Percentiles rank a stretch among this genome's conserved stretches.
Evolutionary conservation across 2,797 vertebrate species (phyloP).

Genomic region (Vultur gryphus): DNA sequence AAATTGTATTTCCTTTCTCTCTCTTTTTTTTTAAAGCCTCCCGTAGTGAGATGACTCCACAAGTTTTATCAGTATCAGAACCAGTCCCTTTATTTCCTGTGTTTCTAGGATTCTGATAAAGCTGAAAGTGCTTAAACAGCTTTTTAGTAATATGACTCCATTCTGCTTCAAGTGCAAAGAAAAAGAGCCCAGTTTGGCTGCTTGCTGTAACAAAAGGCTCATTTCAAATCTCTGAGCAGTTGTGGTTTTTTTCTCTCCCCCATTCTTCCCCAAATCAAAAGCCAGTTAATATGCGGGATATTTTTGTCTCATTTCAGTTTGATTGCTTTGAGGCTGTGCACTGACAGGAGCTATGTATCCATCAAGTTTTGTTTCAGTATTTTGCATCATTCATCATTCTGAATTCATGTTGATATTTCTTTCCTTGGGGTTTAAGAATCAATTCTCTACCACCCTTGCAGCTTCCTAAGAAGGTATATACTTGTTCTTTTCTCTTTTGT

Average conservation of each 20-base stretch:
- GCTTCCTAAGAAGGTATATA: background rate
- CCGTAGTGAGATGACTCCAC: background rate
- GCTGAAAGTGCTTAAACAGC: background rate
- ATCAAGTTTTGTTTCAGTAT: background rate
- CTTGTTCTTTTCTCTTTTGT: background rate
- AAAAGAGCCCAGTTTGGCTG: background rate
- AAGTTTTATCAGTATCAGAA: background rate
- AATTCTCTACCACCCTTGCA: background rate
- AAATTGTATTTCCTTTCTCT: background rate
- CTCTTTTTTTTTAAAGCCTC: background rate
- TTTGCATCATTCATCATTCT: background rate
- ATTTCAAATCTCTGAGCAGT: background rate
- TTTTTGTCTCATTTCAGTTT: background rate
- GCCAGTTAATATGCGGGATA: background rate
- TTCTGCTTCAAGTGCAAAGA: background rate
- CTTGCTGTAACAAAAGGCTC: background rate
- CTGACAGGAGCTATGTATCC: background rate
- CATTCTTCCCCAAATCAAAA: background rate
- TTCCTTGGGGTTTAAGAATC: background rate
- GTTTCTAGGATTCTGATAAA: background rate
- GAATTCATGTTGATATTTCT: background rate
- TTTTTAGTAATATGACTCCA: background rate
- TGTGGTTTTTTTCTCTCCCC: background rate
- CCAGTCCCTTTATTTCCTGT: background rate
- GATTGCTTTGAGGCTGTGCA: background rate